phyloP scores from a whole-genome alignment of 2,888 invertebrate genomes.

The Adelphocoris suturalis region DNA sequence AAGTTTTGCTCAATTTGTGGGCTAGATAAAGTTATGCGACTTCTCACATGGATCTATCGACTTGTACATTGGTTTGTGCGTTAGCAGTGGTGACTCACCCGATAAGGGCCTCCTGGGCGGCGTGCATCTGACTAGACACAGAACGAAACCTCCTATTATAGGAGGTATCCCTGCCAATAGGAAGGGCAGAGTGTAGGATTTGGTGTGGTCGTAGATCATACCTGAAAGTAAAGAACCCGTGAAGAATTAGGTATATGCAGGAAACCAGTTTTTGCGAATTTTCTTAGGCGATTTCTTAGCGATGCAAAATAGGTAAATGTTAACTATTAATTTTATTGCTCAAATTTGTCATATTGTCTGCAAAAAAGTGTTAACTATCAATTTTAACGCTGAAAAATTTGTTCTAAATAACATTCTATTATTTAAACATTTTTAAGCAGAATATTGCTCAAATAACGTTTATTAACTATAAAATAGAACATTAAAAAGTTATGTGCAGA shows the following conservation, averaged over 20 bases:
- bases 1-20: not conserved
- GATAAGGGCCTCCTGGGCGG: conserved; percentile 20
- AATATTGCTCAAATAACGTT: too few relatives aligned
- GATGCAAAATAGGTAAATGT: too few relatives aligned
- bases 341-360: too few relatives aligned
- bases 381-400: too few relatives aligned
- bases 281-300: too few relatives aligned
- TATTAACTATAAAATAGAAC: too few relatives aligned
- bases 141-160: conserved; percentile 86
- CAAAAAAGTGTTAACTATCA: too few relatives aligned
- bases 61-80: conserved; percentile 37
- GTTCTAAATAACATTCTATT: too few relatives aligned
- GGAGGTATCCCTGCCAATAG: conserved; percentile 92
- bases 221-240: conserved; percentile 77
- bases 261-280: too few relatives aligned
- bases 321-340: too few relatives aligned
- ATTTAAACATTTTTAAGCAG: too few relatives aligned
- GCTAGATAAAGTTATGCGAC: not conserved
- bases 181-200: conserved; percentile 87
- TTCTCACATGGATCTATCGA: not conserved
- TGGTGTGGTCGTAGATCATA: conserved; percentile 79
- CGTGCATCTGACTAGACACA: conserved; percentile 78
- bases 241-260: not conserved
- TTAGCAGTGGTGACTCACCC: conserved; percentile 54
- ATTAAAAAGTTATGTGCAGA: too few relatives aligned